phyloP scores from a whole-genome alignment of 2,797 vertebrate species.

The Hemitrygon akajei region DNA sequence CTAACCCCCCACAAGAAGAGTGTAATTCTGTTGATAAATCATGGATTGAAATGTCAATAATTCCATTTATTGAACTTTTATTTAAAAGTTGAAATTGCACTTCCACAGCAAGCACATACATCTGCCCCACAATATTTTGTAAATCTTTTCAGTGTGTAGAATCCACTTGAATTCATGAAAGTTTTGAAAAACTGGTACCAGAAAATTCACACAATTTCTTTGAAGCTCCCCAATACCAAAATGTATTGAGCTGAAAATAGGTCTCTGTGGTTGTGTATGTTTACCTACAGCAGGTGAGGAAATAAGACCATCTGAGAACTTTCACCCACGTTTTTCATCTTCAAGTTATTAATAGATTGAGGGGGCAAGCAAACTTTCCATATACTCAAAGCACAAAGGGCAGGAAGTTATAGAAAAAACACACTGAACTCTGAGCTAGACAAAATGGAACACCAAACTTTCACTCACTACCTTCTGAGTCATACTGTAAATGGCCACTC shows the following conservation, averaged over 20 bases:
- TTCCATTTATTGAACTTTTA: conserved; percentile 36
- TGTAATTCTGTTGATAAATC: background rate
- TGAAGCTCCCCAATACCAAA: background rate
- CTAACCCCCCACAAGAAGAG: background rate
- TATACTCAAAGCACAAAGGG: conserved; percentile 58
- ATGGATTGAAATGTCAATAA: background rate
- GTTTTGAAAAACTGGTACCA: background rate
- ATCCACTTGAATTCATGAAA: background rate
- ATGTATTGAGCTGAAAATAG: background rate
- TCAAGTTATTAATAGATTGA: conserved; percentile 69
- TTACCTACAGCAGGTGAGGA: conserved; percentile 45
- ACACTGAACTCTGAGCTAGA: conserved; percentile 40
- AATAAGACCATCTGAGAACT: conserved; percentile 43
- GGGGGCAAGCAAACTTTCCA: conserved; percentile 70
- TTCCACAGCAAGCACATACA: background rate
- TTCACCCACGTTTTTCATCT: conserved; percentile 50
- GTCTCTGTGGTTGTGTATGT: background rate
- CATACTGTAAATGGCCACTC: background rate
- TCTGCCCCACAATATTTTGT: background rate
- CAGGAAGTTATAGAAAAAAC: conserved; percentile 59
- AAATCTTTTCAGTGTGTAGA: background rate
- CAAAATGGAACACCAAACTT: conserved; percentile 39
- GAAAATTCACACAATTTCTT: background rate
- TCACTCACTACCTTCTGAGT: conserved; percentile 52
- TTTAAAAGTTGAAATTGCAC: conserved; percentile 37